Conservation (phyloP, 2,888 invertebrate genomes). For the Plutella xylostella region DNA sequence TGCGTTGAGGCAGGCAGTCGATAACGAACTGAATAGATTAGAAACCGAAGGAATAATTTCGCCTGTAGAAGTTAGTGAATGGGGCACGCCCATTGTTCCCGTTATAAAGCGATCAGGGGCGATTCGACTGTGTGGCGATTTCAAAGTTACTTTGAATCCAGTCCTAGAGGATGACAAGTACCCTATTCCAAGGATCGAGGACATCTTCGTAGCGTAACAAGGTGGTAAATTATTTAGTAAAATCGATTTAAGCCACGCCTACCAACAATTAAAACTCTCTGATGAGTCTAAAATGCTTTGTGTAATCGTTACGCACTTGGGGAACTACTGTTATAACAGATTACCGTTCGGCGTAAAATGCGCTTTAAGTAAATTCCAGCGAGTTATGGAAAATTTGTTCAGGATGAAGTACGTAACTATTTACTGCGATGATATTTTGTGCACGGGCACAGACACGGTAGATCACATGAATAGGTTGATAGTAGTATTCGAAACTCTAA, state of each 20-base stretch:
- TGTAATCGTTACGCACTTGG: conserved; percentile 7
- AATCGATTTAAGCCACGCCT: conserved; percentile 14
- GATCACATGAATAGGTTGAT: conserved; percentile 7
- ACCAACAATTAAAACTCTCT: conserved; percentile 9
- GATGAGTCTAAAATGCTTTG: too few relatives aligned
- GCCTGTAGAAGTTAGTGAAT: conserved; percentile 11
- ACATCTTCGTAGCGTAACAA: conserved; percentile 12
- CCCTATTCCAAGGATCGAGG: conserved; percentile 12
- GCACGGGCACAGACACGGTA: not conserved
- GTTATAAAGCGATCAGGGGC: conserved; percentile 12
- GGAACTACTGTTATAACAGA: conserved; percentile 9
- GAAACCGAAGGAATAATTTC: conserved; percentile 6
- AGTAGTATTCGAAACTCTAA: conserved; percentile 10
- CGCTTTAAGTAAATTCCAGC: conserved; percentile 10
- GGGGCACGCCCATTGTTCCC: too few relatives aligned
- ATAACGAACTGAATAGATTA: conserved; percentile 6
- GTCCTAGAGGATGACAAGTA: conserved; percentile 13
- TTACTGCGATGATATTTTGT: conserved; percentile 12
- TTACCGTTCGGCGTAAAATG: conserved; percentile 12
- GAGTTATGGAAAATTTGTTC: conserved; percentile 13
- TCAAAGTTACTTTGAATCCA: conserved; percentile 14
- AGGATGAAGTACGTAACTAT: conserved; percentile 9
- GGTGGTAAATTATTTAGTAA: conserved; percentile 12
- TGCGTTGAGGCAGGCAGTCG: conserved; percentile 8
- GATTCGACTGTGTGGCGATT: conserved; percentile 15